Base-by-base conservation (phyloP, 2,888 invertebrate species). In the Cybosia mesomella region DNA sequence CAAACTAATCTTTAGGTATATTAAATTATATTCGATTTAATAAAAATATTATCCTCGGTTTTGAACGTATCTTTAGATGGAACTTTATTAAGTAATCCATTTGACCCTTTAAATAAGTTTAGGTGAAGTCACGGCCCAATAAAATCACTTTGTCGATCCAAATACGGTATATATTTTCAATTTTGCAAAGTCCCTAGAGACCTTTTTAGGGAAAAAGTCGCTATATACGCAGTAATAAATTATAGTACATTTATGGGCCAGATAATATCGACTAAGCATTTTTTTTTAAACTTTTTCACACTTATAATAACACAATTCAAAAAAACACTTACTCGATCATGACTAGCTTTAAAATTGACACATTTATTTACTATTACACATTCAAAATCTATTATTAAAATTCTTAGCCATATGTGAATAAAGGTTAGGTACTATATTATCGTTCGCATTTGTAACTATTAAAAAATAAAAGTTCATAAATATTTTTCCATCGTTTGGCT, bases 401-500 rank as follows among this genome's bases (percentile, higher is more conserved):
- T 13, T 55, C 11, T 4, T 21, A 55, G 22, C 11, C 21, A 55
- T 22, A 55, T 4, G 3, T 55, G 11, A 43, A 22, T 13, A 55
- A 55, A 55, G 55, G 28, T 28, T 28, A 28, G 15, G 24, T 55
- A 55, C 32, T 57, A 15, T 18, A 15, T 32, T 15, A 58, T 11
- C 7, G 58, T 58, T 34, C 21, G 36, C 34, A 63, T 63, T 64
- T 39, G 8, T 22, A 59, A 24, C 55, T 32, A 22, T 55, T 70
- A 32, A 60, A 24, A 69, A 77, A 73, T 72, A 69, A 70, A 72
- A 67, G 43, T 70, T 64, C 64, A 53, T 70, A 77, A 83, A 83
- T 83, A 84, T 85, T 82, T 82, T 83, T 82, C 77, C 79, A 81
- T 83, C 85, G 78, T 84, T 87, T 85, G 82, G 83, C 84, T 78